Evolutionary conservation across 2,888 invertebrate genomes (phyloP), one percentile per base, ranked within the genome.

Genomic region (Crocallis elinguaria): DNA sequence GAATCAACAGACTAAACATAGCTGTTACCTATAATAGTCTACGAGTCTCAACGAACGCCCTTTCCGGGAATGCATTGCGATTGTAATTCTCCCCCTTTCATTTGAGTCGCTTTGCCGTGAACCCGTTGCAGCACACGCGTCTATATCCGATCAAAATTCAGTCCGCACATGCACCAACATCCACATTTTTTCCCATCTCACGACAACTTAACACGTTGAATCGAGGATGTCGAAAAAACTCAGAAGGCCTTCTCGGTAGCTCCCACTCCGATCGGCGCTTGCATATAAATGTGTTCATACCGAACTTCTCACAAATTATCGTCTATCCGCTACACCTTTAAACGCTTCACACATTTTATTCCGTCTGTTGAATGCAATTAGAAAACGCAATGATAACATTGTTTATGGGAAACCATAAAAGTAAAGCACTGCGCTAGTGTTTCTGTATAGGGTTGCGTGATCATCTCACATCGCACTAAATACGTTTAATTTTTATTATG

Each of bases 141-240:
- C 57, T 65, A 54, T 67, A 57, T 56, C 62, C 61, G 65, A 77
- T 85, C 76, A 80, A 79, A 77, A 85, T 83, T 82, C 84, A 75
- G 66, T 65, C 62, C 74, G 72, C 82, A 72, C 71, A 67, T 65
- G 62, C 68, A 69, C 54, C 71, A 68, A 66, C 71, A 67, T 66
- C 71, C 64, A 67, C 64, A 69, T 73, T 79, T 82, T 80, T 78
- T 71, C 73, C 72, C 71, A 73, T 74, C 75, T 77, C 71, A 75
- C 68, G 76, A 73, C 77, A 70, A 77, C 75, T 80, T 81, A 79
- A 82, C 81, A 81, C 82, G 76, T 78, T 66, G 69, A 68, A 71
- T 69, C 62, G 75, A 79, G 81, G 79, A 84, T 79, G 78, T 80
- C 70, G 46, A 68, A 78, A 79, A 81, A 80, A 79, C 61, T 63